Base-by-base conservation (phyloP, 2,888 invertebrate species). In the Ochropleura leucogaster region DNA sequence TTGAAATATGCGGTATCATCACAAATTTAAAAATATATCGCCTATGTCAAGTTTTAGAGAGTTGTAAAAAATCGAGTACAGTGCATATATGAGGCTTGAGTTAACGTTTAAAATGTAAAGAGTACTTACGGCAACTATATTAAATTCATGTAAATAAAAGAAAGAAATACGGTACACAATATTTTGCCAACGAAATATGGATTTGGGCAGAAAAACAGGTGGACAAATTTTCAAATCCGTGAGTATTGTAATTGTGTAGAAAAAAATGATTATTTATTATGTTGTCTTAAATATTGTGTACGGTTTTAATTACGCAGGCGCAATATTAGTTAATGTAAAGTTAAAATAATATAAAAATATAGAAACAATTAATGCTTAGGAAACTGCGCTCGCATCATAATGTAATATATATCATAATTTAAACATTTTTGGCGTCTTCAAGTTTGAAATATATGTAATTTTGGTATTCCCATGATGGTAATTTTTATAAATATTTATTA, bases 71-170 rank as follows among this genome's bases (percentile, higher is more conserved):
- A 67, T 76, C 40, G 46, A 74, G 83, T 80, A 75, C 74, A 80
- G 75, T 70, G 76, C 70, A 66, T 47, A 66, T 47, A 62, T 49
- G 80, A 84, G 80, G 84, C 85, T 85, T 72, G 60, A 77, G 68
- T 67, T 80, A 64, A 53, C 68, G 72, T 77, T 79, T 0, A 59
- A 62, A 80, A 87, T 76, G 79, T 83, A 77, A 65, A 69, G 76
- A 65, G 86, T 86, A 87, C 84, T 86, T 87, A 85, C 64, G 65
- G 80, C 74, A 80, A 66, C 74, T 82, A 70, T 78, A 72, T 82
- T 84, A 74, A 74, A 72, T 74, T 60, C 66, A 53, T 75, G 82
- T 82, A 68, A 63, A 66, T 70, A 77, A 9, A 40, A n/a, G 42
- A n/a, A 46, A 44, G 59, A 53, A 67, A 77, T 42, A 55, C 40